These are phyloP conservation scores for Pongo pygmaeus DNA, from an alignment of 2,113 vertebrate genomes.

Conservation along the genomic window DNA sequence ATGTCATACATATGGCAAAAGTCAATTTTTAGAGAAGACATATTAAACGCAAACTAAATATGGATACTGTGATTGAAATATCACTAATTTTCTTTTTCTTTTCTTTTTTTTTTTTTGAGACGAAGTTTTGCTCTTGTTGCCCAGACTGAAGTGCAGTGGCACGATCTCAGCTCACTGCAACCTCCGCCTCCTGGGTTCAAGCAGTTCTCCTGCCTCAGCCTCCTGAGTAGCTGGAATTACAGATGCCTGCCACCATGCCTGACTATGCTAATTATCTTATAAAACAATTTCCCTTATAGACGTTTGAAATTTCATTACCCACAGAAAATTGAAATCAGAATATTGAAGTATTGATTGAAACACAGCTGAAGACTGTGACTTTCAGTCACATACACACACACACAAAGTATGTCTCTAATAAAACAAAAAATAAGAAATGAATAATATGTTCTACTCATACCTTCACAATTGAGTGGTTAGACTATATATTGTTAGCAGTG, in stretches of 20 bases:
- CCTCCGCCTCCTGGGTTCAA: too few species aligned
- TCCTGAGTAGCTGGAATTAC: too few species aligned
- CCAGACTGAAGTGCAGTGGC: too few species aligned
- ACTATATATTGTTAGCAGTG: not conserved
- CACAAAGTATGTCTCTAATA: not conserved
- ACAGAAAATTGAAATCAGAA: not conserved
- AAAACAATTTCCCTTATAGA: not conserved
- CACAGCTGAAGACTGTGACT: not conserved
- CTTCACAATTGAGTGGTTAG: not conserved
- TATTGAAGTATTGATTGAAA: not conserved
- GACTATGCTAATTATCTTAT: not conserved
- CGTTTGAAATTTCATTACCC: not conserved
- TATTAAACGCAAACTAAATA: not conserved
- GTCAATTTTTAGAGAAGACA: not conserved
- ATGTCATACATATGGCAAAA: not conserved
- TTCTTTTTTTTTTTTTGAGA: too few species aligned
- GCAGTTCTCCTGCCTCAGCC: too few species aligned
- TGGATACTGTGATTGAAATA: not conserved
- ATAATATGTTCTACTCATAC: not conserved
- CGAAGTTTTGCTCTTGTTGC: too few species aligned
- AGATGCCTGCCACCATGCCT: too few species aligned
- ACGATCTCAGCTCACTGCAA: too few species aligned
- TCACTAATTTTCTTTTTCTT: not conserved
- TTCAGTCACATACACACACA: not conserved
- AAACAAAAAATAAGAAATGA: slow-evolving; percentile 21